These are phyloP conservation scores for Lagodon rhomboides DNA, from an alignment of 2,797 vertebrate genomes.

Conservation along the genomic window DNA sequence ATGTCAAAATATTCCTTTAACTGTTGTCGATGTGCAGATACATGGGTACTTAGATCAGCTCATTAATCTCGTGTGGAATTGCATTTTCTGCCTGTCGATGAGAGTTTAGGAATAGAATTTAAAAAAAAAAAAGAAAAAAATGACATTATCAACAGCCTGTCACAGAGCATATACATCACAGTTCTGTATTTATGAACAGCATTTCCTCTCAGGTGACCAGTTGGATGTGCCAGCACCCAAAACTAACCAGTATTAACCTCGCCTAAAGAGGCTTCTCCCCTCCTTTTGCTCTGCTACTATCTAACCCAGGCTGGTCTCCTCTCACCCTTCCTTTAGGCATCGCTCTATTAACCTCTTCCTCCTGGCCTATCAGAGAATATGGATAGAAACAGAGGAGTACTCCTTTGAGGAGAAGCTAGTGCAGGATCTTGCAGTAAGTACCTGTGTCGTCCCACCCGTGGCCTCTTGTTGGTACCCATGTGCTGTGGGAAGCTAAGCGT, in stretches of 20 bases:
- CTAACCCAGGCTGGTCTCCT: conserved; percentile 92
- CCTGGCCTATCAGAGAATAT: conserved; percentile 99
- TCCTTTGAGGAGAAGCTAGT: conserved; percentile 99
- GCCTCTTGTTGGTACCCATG: conserved; percentile 29
- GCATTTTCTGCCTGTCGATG: not conserved
- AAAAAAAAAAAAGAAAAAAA: no score
- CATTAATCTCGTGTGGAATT: not conserved
- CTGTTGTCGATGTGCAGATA: conserved; percentile 8
- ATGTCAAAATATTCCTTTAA: not conserved
- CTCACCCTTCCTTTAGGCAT: conserved; percentile 92
- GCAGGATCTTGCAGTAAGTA: conserved; percentile 99
- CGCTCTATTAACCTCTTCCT: conserved; percentile 99
- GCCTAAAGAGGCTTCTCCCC: conserved; percentile 76
- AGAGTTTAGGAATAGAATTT: not conserved
- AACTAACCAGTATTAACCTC: conserved; percentile 86
- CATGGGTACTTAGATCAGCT: not conserved
- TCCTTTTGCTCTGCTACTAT: conserved; percentile 80
- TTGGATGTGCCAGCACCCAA: conserved; percentile 86
- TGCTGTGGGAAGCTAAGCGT: conserved; percentile 17
- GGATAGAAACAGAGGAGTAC: conserved; percentile 99
- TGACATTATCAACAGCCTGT: not conserved
- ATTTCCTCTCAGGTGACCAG: conserved; percentile 84
- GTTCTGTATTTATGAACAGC: conserved; percentile 8
- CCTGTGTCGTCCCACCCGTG: conserved; percentile 50
- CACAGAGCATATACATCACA: not conserved